Percentiles rank a stretch among this genome's conserved stretches.
These are phyloP conservation scores for Choristoneura rosaceana DNA, from an alignment of 2,888 invertebrate species.

Conservation along the genomic window DNA sequence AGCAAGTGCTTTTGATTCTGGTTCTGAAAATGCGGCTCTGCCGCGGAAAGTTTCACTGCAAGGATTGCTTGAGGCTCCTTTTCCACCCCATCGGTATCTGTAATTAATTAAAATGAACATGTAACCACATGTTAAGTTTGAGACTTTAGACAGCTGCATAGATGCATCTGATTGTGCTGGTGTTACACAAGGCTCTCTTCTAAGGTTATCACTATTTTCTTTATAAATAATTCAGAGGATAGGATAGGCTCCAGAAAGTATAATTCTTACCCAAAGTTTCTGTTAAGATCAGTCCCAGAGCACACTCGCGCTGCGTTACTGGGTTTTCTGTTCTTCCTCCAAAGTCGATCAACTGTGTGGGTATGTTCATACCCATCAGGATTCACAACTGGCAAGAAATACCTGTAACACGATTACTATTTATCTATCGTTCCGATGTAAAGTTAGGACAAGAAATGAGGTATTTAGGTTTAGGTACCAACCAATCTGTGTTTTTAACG, in stretches of 20 bases:
- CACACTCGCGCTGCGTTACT: conserved; percentile 83
- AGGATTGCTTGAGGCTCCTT: conserved; percentile 92
- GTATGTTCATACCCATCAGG: conserved; percentile 96
- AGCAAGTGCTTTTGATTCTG: conserved; percentile 90
- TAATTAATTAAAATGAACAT: conserved; percentile 30
- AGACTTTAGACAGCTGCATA: neutral
- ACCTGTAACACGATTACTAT: conserved; percentile 67
- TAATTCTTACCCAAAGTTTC: conserved; percentile 90
- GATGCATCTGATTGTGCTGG: neutral
- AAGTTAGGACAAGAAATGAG: neutral
- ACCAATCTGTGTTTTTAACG: conserved; percentile 79
- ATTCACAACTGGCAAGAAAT: conserved; percentile 91
- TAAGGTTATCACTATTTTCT: neutral
- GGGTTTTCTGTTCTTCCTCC: conserved; percentile 92
- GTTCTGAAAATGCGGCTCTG: conserved; percentile 93
- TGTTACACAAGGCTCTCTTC: neutral
- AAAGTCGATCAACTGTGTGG: conserved; percentile 91
- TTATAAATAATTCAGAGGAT: neutral
- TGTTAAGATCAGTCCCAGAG: conserved; percentile 92
- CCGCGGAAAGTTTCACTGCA: conserved; percentile 95
- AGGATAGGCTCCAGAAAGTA: too few relatives aligned
- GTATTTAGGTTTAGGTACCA: conserved; percentile 34
- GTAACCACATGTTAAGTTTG: neutral
- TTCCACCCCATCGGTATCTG: conserved; percentile 94
- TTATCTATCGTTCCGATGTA: neutral